Evolutionary conservation across 2,888 invertebrate genomes (phyloP), one percentile per base, ranked within the genome.

Genomic region (Chrysolina haemoptera): DNA sequence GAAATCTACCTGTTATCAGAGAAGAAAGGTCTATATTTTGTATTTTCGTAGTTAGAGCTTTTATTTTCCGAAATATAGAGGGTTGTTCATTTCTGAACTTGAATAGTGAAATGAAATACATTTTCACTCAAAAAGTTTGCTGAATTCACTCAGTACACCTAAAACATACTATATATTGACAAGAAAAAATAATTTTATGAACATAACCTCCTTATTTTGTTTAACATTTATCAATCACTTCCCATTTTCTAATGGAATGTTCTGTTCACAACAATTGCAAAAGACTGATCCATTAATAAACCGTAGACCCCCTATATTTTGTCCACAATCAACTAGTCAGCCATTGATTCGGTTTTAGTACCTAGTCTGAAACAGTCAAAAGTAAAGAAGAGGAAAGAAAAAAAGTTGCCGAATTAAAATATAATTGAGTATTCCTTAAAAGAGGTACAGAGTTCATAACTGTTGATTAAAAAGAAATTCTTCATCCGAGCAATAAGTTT

Each of bases 51-150:
- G 48, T 59, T 27, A 59, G 35, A 59, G 59, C 10, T 59, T 59
- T 59, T 59, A 59, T 59, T 59, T 59, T 59, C 59, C 9, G 35
- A 16, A 59, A 59, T 59, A 59, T 59, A 59, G 59, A 59, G 59
- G 59, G 35, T 59, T 27, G 22, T 59, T 59, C 14, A 27, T 59
- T 27, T 59, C 35, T n/a, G n/a, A n/a, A 59, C 11, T 14, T 59
- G 35, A 27, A 59, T 27, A 59, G 59, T 59, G 59, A 35, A 35
- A 46, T 46, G 46, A 46, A 46, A 46, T 0, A 46, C 46, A 14
- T n/a, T 46, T 14, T 46, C 46, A 46, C 50, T 16, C n/a, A 8
- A 50, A 1, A 43, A 43, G 43, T 43, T 50, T 50, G 6, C 18
- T 9, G 50, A 50, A 50, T 43, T 18, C 50, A 18, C n/a, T 50